Evolutionary conservation across 1,140 invertebrate genomes (phyloP), one percentile per base, ranked within the genome.

Genomic region (Platyura marginata): DNA sequence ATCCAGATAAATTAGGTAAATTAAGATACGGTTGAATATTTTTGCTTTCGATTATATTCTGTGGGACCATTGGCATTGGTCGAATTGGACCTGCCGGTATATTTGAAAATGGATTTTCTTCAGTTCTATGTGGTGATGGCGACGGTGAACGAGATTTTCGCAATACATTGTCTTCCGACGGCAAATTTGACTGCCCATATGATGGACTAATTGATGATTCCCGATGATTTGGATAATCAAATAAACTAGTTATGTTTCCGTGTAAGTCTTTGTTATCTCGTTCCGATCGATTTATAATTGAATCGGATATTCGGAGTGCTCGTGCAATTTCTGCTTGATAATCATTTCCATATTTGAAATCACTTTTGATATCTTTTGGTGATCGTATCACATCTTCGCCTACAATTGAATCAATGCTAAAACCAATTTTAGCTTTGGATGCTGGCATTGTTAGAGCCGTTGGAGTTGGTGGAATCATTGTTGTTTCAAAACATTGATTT

Each of bases 401-500:
- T 39, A 94, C 89, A 49, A 93, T 89, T 50, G 87, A 90, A 64
- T 93, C 90, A 58, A 94, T 93, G 53, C 84, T 89, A 58, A 93
- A 93, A 54, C 86, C 88, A 57, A 92, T 82, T 67, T 91, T 93
- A 36, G 87, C 86, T 70, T 89, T 90, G 44, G 81, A 79, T 55
- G 83, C 86, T 66, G 86, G 86, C 85, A 89, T 88, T 66, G 69
- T 77, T 36, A 44, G 43, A 50, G 60, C 56, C 50, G 60, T 63
- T 51, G 60, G 61, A 51, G 61, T 57, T 56, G 61, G 55, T 51
- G 59, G 59, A 57, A 61, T 61, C 59, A 61, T 61, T 51, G 59
- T 60, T 21, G n/a, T n/a, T n/a, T n/a, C n/a, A n/a, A n/a, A n/a
- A n/a, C n/a, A n/a, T n/a, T n/a, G n/a, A n/a, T n/a, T n/a, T n/a